phyloP scores from a whole-genome alignment of 2,113 vertebrate species.

The Hemibagrus wyckioides region DNA sequence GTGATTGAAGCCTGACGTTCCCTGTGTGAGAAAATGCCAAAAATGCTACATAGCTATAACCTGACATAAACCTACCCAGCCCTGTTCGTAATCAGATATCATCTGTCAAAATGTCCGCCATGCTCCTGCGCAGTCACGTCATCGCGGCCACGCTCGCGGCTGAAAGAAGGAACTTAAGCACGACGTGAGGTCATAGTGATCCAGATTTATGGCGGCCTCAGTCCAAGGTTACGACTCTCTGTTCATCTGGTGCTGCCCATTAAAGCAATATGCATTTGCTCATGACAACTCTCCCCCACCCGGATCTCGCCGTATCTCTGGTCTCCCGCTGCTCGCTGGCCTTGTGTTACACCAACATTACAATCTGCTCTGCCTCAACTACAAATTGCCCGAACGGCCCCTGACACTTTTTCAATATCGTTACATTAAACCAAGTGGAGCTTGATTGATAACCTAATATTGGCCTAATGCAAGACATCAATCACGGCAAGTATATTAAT shows the following conservation, averaged over 20 bases:
- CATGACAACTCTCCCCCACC: not conserved
- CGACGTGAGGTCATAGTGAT: conserved; percentile 38
- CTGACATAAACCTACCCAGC: not conserved
- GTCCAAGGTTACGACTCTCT: conserved; percentile 45
- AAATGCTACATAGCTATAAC: not conserved
- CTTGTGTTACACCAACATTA: conserved; percentile 83
- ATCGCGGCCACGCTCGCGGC: not conserved
- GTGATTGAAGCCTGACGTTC: too few species aligned
- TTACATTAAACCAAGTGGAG: conserved; percentile 99
- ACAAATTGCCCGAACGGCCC: conserved; percentile 97
- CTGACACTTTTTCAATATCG: conserved; percentile 99
- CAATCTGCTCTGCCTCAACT: conserved; percentile 92
- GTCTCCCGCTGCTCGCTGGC: conserved; percentile 71
- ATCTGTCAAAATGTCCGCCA: not conserved
- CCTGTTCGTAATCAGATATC: not conserved
- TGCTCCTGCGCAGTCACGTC: not conserved
- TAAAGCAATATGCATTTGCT: conserved; percentile 41
- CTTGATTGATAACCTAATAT: conserved; percentile 99
- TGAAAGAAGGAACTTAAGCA: conserved; percentile 23
- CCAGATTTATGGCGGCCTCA: conserved; percentile 18
- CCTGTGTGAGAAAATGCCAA: too few species aligned
- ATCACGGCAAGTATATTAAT: conserved; percentile 99
- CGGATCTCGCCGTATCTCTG: conserved; percentile 56
- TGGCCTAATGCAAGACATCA: conserved; percentile 99
- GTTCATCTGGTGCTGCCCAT: conserved; percentile 41